Evolutionary conservation across 2,797 vertebrate species (phyloP), one percentile per base, ranked within the genome.

Genomic region (Melanotaenia maccullochi): DNA sequence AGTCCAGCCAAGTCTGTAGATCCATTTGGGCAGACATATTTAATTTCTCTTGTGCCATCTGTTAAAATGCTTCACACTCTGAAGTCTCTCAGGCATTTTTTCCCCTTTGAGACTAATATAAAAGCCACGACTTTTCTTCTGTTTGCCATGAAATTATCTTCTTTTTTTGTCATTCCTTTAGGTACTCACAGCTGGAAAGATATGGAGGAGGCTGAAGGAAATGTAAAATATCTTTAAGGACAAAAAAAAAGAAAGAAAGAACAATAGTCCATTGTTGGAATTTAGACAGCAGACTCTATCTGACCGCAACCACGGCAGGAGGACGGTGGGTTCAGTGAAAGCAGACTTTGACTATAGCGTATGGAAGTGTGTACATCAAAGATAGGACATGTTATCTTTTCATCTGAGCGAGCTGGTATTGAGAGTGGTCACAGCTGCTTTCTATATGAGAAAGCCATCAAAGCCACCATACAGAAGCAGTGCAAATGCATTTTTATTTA

Each of bases 21-120:
- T 87, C 83, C 70, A 73, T 16, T 66, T 78, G 71, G 86, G 76
- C 84, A 90, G 87, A 90, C 82, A 61, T 85, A 88, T 90, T 91
- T 93, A 76, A 92, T 89, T 90, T 85, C 81, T 78, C 78, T 52
- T 55, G 69, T 83, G 87, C 91, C 92, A 91, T 94, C 91, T 94
- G 93, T 83, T 93, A 87, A 20, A 92, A 94, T 76, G 93, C 90
- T 78, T 93, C 87, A 90, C 76, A 80, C 75, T 42, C 38, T 60
- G 60, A 79, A 73, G 61, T 73, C 85, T 79, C 86, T 81, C 60
- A 75, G 80, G 82, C 82, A 5, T 85, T 77, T 89, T 74, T 85
- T 90, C 89, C 89, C 89, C 62, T 9, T 63, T 28, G 81, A 82
- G 75, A 68, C 65, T 73, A 55, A 85, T 85, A 89, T 72, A 89